Percentiles rank a stretch among this genome's conserved stretches.
Evolutionary conservation across 2,888 invertebrate genomes (phyloP).

Genomic region (Sisyra nigra): DNA sequence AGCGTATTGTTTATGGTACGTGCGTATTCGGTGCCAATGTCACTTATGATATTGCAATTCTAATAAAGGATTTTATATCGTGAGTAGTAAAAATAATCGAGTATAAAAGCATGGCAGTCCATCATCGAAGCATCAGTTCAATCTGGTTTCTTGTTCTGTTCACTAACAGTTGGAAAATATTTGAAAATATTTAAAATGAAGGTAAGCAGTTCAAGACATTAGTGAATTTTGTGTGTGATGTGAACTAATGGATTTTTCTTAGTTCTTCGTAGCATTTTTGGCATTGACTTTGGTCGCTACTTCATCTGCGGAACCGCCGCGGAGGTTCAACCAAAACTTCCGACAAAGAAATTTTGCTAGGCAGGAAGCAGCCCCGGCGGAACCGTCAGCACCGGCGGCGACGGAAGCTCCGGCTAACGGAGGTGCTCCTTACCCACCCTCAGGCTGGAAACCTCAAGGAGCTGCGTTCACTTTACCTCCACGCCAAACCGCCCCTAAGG

Average conservation of each 20-base stretch:
- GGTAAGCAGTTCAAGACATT: background rate
- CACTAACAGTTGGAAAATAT: background rate
- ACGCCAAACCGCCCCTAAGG: conserved; percentile 13
- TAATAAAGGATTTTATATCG: background rate
- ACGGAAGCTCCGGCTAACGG: conserved; percentile 9
- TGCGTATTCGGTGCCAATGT: conserved; percentile 1
- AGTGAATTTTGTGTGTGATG: background rate
- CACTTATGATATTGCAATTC: conserved; percentile 2
- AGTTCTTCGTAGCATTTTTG: conserved; percentile 22
- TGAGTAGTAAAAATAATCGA: background rate
- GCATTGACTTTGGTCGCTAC: conserved; percentile 24
- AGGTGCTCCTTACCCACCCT: conserved; percentile 24
- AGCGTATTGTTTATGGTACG: background rate
- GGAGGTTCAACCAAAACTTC: conserved; percentile 11
- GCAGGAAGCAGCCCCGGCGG: conserved; percentile 14
- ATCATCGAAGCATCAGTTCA: no score
- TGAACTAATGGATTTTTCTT: no score
- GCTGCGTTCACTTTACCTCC: conserved; percentile 27
- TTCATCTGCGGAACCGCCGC: conserved; percentile 29
- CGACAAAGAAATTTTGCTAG: conserved; percentile 21
- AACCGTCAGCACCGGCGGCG: conserved; percentile 11
- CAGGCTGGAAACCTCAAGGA: conserved; percentile 30
- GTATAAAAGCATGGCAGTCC: background rate
- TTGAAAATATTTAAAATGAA: background rate
- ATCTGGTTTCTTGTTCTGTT: background rate